phyloP scores from a whole-genome alignment of 2,797 vertebrate genomes.

The Pagetopsis macropterus region DNA sequence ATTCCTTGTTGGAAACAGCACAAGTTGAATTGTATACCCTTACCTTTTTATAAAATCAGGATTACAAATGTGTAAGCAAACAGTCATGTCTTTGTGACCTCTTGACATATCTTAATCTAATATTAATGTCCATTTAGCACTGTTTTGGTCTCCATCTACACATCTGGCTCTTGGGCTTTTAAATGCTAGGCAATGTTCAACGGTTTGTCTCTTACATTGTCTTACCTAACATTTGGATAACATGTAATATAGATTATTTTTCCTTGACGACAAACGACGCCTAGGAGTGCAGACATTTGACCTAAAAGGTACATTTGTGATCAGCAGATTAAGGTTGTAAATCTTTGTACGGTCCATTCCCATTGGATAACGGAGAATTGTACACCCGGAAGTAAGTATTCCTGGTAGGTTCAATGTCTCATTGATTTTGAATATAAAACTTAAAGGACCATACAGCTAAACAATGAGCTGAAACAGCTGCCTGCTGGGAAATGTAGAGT shows the following conservation, averaged over 20 bases:
- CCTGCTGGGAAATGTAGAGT: neutral
- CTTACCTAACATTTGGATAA: neutral
- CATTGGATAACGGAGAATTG: too few species aligned
- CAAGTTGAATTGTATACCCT: neutral
- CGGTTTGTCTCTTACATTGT: neutral
- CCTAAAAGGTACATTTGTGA: neutral
- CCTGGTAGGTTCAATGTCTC: too few species aligned
- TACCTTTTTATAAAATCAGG: neutral
- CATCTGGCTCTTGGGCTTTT: neutral
- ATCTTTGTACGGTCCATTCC: neutral
- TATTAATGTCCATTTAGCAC: neutral
- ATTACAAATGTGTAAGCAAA: neutral
- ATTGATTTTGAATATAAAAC: neutral
- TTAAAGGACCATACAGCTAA: neutral
- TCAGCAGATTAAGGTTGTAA: neutral
- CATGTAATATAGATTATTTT: too few species aligned
- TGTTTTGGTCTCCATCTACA: slow-evolving; percentile 6
- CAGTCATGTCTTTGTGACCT: neutral
- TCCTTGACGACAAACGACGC: too few species aligned
- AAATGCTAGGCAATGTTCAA: neutral
- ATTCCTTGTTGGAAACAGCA: neutral
- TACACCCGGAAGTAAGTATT: too few species aligned
- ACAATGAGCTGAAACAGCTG: neutral
- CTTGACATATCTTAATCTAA: neutral
- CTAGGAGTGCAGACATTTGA: too few species aligned